phyloP scores from a whole-genome alignment of 1,140 invertebrate species.

The Hirudo medicinalis region DNA sequence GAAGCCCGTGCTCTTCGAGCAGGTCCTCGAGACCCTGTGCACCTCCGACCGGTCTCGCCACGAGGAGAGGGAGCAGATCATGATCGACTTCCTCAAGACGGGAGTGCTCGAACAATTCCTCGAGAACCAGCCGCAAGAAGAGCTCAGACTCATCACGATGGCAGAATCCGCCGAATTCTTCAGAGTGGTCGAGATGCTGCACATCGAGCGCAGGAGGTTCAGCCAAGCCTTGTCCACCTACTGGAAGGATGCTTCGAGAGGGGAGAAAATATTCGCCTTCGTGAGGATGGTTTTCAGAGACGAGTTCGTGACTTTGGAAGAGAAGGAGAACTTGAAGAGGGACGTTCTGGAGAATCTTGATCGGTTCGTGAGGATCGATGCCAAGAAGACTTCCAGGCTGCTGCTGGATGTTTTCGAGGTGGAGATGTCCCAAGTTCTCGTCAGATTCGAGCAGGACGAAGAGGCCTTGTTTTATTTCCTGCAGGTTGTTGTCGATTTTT shows the following conservation, averaged over 20 bases:
- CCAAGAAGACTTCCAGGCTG: constrained; percentile 27
- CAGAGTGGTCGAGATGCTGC: constrained; percentile 51
- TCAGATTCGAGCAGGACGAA: constrained; percentile 11
- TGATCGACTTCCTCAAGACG: constrained; percentile 59
- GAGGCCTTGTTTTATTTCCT: constrained; percentile 12
- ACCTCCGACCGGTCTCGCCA: constrained; percentile 43
- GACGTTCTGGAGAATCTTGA: constrained; percentile 31
- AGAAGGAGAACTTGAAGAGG: constrained; percentile 26
- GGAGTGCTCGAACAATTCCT: constrained; percentile 53
- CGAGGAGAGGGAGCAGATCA: constrained; percentile 63
- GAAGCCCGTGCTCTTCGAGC: constrained; percentile 46
- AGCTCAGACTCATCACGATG: constrained; percentile 47
- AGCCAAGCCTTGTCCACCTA: constrained; percentile 50
- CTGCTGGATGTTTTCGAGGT: constrained; percentile 17
- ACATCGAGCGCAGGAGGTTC: constrained; percentile 47
- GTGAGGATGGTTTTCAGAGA: constrained; percentile 23
- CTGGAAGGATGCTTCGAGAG: constrained; percentile 45
- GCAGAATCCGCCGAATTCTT: constrained; percentile 53
- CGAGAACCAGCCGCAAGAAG: constrained; percentile 27
- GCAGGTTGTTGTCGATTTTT: neutral
- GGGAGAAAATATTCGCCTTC: constrained; percentile 32
- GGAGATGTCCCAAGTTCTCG: neutral
- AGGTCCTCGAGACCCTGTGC: constrained; percentile 41
- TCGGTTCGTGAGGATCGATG: constrained; percentile 29
- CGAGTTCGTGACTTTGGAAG: constrained; percentile 22